Conservation (phyloP, 2,888 invertebrate genomes). For the Octonoba sinensis region DNA sequence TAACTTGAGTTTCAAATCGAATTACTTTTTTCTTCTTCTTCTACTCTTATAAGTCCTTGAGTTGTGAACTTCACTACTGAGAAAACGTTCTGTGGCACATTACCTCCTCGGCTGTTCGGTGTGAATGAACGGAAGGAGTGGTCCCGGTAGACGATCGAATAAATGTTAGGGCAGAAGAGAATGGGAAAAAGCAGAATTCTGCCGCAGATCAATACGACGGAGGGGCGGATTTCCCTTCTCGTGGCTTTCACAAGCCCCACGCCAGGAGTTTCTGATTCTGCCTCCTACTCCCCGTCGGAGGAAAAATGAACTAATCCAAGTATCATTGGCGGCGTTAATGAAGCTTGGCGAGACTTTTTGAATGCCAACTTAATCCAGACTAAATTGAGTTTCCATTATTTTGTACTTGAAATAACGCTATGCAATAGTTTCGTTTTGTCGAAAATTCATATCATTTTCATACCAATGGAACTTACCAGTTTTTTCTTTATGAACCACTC, state of each 20-base stretch:
- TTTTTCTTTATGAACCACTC: no score
- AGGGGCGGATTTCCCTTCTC: slow-evolving; percentile 14
- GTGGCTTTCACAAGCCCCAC: slow-evolving; percentile 13
- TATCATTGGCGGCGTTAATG: slow-evolving; percentile 8
- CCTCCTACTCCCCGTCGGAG: slow-evolving; percentile 9
- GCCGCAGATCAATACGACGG: slow-evolving; percentile 29
- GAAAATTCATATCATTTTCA: no score
- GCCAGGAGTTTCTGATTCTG: slow-evolving; percentile 1
- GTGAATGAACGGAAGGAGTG: slow-evolving; percentile 39
- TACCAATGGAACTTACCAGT: no score
- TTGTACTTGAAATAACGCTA: no score
- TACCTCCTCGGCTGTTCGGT: slow-evolving; percentile 7
- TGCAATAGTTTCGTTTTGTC: no score
- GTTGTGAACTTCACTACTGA: no score
- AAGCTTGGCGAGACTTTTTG: not conserved
- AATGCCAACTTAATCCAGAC: no score
- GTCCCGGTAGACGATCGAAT: slow-evolving; percentile 41
- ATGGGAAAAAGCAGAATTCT: slow-evolving; percentile 3
- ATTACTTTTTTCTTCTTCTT: no score
- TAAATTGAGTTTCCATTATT: no score
- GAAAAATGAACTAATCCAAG: slow-evolving; percentile 13
- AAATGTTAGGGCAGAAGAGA: slow-evolving; percentile 26
- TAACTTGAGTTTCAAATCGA: no score
- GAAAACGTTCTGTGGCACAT: slow-evolving; percentile 23
- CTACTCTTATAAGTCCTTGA: no score